These are phyloP conservation scores for Graphium colonna DNA, from an alignment of 2,888 invertebrate genomes.

Conservation along the genomic window DNA sequence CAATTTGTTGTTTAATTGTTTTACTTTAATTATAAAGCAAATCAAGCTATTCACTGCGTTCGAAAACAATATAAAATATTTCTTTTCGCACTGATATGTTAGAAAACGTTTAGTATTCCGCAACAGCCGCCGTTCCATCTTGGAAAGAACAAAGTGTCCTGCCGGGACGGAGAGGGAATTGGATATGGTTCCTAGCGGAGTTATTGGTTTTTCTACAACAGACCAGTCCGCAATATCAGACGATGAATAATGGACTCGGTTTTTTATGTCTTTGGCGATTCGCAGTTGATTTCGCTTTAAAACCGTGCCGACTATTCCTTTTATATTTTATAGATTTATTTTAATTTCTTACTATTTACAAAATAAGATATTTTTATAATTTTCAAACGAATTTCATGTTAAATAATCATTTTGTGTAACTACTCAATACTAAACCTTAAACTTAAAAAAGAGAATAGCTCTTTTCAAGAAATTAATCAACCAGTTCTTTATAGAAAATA, in stretches of 20 bases:
- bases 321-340: background rate
- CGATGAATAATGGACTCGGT: slow-evolving; percentile 14
- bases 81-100: background rate
- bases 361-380: too few species aligned
- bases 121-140: slow-evolving; percentile 47
- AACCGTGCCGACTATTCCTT: background rate
- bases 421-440: too few species aligned
- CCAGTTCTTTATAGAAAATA: too few species aligned
- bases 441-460: too few species aligned
- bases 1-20: too few species aligned
- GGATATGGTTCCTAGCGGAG: slow-evolving; percentile 29
- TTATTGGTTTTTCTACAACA: slow-evolving; percentile 19
- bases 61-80: too few species aligned
- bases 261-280: slow-evolving; percentile 6
- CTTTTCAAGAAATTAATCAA: too few species aligned
- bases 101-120: slow-evolving; percentile 43
- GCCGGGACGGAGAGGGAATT: slow-evolving; percentile 48
- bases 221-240: slow-evolving; percentile 19
- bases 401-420: too few species aligned
- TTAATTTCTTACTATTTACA: too few species aligned
- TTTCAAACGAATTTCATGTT: too few species aligned
- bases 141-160: slow-evolving; percentile 61
- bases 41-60: too few species aligned
- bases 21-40: too few species aligned
- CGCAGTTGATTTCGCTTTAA: background rate